These are phyloP conservation scores for Amphiprion ocellaris DNA, from an alignment of 2,113 vertebrate genomes.

Conservation along the genomic window DNA sequence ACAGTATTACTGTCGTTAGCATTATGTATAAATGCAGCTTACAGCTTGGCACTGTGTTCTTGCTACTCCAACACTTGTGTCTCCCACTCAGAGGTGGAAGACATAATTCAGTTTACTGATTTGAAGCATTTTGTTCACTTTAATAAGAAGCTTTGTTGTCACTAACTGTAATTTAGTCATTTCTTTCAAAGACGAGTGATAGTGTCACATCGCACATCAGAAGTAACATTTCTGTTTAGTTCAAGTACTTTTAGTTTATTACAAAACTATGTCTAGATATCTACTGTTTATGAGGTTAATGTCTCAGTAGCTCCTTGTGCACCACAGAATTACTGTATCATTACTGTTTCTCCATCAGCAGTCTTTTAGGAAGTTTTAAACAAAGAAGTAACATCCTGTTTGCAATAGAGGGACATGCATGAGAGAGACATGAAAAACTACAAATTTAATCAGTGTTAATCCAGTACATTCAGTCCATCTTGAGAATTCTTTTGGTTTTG, in stretches of 20 bases:
- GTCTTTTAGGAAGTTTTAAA: constrained; percentile 1
- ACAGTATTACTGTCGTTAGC: too few species aligned
- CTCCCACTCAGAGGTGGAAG: neutral
- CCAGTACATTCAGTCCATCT: neutral
- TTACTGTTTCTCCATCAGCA: neutral
- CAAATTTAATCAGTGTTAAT: neutral
- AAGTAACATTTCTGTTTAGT: neutral
- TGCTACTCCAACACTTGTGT: neutral
- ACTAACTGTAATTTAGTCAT: neutral
- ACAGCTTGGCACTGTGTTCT: neutral
- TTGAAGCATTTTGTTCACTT: neutral
- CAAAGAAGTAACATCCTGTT: neutral
- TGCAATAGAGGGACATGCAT: neutral
- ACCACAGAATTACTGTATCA: neutral
- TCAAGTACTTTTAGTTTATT: neutral
- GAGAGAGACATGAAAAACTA: neutral
- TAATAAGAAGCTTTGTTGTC: neutral
- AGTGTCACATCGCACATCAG: neutral
- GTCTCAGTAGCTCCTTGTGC: neutral
- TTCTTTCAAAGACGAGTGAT: neutral
- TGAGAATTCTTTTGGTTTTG: neutral
- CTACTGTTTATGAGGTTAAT: neutral
- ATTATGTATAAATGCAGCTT: neutral
- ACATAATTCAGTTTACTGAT: neutral
- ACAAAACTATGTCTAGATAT: neutral